Base-by-base conservation (phyloP, 2,113 vertebrate species). In the Sporophila hypoxantha region DNA sequence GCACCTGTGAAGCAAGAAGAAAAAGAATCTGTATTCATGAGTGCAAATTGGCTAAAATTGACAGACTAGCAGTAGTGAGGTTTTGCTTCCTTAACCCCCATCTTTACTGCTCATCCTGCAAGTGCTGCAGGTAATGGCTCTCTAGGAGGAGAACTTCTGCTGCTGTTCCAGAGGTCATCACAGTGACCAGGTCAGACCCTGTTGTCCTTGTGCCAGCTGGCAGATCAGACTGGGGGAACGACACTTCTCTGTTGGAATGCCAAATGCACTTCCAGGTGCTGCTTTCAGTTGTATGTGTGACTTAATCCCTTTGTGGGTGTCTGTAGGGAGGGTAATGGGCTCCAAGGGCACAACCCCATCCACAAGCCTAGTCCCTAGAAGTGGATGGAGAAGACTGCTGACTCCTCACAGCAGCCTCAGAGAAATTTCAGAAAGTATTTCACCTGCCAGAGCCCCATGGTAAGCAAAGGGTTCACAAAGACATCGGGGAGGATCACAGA, bases 21-120 rank as follows among this genome's bases (percentile, higher is more conserved):
- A 11, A 46, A 69, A 61, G 78, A 89, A 88, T 93, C 82, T 85
- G 78, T 91, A 95, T 95, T 95, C 92, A 93, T 94, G 91, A 91
- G 88, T 84, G 88, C 85, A 95, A 93, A 94, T 93, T 95, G 90
- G 60, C 44, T 89, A 95, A 94, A 94, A 93, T 87, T 93, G 89
- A 68, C 87, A 91, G 76, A 93, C 74, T 81, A 66, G 73, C 67
- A 76, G 75, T 7, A 91, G 76, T 44, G 77, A 89, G 76, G 52
- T 64, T 82, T 55, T 79, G n/a, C 74, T 85, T 77, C 55, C 52
- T 80, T 76, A 57, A 65, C 85, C 86, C 56, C 62, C 8, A 0
- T 17, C 52, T 76, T 73, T 17, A 25, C 83, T 66, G 39, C 14
- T 91, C n/a, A 59, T 36, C 49, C 59, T 78, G 50, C 15, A 85